A percentile compares a stretch with the other conserved stretches of the same genome.
Conservation (phyloP, 2,888 invertebrate species). For the Isotomurus palustris region DNA sequence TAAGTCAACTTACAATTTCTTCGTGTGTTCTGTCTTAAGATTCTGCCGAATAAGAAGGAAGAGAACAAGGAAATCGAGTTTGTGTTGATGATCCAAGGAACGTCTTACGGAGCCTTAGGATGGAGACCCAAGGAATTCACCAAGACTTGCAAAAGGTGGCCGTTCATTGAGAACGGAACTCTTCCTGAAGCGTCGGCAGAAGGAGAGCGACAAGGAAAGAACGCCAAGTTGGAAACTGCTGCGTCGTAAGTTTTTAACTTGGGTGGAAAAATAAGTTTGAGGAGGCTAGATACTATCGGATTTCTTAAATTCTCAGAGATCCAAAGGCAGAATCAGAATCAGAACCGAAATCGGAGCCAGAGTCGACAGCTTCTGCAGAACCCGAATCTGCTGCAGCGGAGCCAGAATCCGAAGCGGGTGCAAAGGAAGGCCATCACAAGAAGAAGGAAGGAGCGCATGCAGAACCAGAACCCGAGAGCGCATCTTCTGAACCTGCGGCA, state of each 20-base stretch:
- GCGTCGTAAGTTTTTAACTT: constrained; percentile 29
- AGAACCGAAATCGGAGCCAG: constrained; percentile 52
- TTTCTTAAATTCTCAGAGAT: background rate
- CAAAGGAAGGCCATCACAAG: constrained; percentile 39
- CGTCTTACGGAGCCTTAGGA: constrained; percentile 83
- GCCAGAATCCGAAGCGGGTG: constrained; percentile 50
- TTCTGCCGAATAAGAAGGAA: constrained; percentile 60
- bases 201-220: constrained; percentile 28
- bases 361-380: constrained; percentile 49
- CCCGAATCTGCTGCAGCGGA: constrained; percentile 53
- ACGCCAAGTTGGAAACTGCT: constrained; percentile 22
- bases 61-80: constrained; percentile 51
- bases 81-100: constrained; percentile 79
- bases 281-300: too few species aligned
- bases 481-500: constrained; percentile 49
- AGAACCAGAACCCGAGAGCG: constrained; percentile 48
- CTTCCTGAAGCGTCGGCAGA: too few species aligned
- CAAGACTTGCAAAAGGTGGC: constrained; percentile 41
- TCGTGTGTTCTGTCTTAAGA: constrained; percentile 10
- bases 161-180: constrained; percentile 34
- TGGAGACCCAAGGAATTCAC: constrained; percentile 66
- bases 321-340: constrained; percentile 28
- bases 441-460: constrained; percentile 23
- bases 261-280: background rate
- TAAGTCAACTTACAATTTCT: background rate